Conservation (phyloP, 2,797 vertebrate species). For the Astyanax mexicanus region DNA sequence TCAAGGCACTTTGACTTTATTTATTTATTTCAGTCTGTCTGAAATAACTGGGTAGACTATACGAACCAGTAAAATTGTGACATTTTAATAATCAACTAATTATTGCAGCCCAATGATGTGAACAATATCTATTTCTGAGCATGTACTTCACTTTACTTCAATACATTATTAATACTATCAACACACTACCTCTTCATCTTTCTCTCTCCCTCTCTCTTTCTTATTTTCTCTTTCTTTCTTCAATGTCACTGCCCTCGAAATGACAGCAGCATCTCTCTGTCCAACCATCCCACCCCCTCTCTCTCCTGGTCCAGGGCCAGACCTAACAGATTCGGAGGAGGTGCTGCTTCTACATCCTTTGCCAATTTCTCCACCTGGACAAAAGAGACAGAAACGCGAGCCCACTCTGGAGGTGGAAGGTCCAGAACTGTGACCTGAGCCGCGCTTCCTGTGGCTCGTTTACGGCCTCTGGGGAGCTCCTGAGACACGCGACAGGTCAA, state of each 20-base stretch:
- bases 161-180: too few relatives aligned
- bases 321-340: slow-evolving; percentile 75
- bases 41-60: too few relatives aligned
- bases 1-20: too few relatives aligned
- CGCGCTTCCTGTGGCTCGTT: slow-evolving; percentile 34
- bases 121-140: too few relatives aligned
- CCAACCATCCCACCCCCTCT: background rate
- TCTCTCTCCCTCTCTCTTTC: too few relatives aligned
- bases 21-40: too few relatives aligned
- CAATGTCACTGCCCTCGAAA: background rate
- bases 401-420: background rate
- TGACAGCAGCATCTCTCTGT: background rate
- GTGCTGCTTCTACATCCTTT: slow-evolving; percentile 58
- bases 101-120: background rate
- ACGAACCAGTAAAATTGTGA: too few relatives aligned
- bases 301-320: slow-evolving; percentile 32
- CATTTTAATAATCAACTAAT: too few relatives aligned
- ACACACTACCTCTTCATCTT: too few relatives aligned
- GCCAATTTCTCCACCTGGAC: slow-evolving; percentile 82
- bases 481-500: background rate
- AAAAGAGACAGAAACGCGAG: slow-evolving; percentile 77
- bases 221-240: background rate
- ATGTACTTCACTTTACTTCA: too few relatives aligned
- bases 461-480: background rate
- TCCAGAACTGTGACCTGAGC: slow-evolving; percentile 1